Evolutionary conservation across 2,113 vertebrate species (phyloP).

Genomic region (Dolichallabes microphthalmus): DNA sequence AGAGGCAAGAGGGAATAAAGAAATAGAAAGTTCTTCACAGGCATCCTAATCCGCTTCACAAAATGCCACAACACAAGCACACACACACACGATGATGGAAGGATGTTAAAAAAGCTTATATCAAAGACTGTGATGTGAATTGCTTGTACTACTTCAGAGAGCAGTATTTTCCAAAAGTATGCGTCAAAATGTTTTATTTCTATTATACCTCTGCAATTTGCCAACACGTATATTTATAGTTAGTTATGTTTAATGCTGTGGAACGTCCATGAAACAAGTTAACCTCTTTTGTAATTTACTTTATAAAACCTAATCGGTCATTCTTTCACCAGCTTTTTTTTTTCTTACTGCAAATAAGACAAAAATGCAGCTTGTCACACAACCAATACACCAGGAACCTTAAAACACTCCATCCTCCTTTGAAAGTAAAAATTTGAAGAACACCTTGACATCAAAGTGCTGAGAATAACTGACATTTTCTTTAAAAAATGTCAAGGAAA

Average conservation of each 20-base stretch:
- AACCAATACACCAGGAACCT: background rate
- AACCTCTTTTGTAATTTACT: background rate
- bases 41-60: background rate
- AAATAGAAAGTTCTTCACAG: background rate
- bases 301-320: background rate
- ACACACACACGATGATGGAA: background rate
- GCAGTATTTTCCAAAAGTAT: background rate
- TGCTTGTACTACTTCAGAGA: background rate
- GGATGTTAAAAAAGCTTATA: background rate
- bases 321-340: background rate
- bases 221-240: background rate
- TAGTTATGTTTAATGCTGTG: background rate
- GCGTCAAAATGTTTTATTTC: background rate
- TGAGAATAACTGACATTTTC: background rate
- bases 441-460: background rate
- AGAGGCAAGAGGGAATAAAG: background rate
- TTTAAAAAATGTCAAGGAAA: background rate
- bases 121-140: background rate
- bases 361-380: background rate
- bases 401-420: background rate
- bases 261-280: background rate
- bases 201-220: background rate
- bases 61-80: background rate
- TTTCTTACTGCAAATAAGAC: background rate
- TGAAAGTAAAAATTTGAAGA: background rate